A percentile compares a stretch with the other conserved stretches of the same genome.
phyloP scores from a whole-genome alignment of 2,888 invertebrate species.

The Phyllotreta cruciferae region DNA sequence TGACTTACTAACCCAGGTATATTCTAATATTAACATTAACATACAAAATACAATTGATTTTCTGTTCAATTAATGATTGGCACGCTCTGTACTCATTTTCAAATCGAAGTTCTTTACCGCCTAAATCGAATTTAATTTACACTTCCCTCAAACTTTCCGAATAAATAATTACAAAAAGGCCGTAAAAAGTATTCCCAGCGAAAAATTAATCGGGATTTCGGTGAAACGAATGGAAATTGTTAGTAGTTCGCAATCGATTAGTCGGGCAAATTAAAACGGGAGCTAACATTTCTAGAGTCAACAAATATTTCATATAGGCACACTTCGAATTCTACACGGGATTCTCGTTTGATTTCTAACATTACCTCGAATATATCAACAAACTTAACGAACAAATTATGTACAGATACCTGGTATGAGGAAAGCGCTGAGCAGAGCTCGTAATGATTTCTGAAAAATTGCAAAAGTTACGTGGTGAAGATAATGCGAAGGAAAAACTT shows the following conservation, averaged over 20 bases:
- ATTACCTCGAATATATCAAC: slow-evolving; percentile 33
- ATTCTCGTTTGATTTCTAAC: slow-evolving; percentile 19
- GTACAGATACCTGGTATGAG: neutral
- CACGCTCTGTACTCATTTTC: neutral
- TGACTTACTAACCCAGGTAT: slow-evolving; percentile 18
- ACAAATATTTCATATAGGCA: slow-evolving; percentile 33
- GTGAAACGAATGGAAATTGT: too few relatives aligned
- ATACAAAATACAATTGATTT: slow-evolving; percentile 6
- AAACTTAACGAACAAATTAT: slow-evolving; percentile 4
- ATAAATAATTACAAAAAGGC: too few relatives aligned
- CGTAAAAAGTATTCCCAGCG: too few relatives aligned
- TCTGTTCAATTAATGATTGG: slow-evolving; percentile 5
- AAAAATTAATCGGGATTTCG: too few relatives aligned
- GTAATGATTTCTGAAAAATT: slow-evolving; percentile 34
- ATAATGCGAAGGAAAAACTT: neutral
- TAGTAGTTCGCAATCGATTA: too few relatives aligned
- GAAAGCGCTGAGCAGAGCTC: slow-evolving; percentile 17
- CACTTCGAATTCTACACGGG: slow-evolving; percentile 23
- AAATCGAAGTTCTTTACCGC: slow-evolving; percentile 1
- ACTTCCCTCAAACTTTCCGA: too few relatives aligned
- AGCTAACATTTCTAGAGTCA: slow-evolving; percentile 24
- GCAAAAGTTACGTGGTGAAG: neutral
- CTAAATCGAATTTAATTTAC: neutral
- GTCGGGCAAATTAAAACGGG: neutral
- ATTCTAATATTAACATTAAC: slow-evolving; percentile 4